phyloP scores from a whole-genome alignment of 2,888 invertebrate species.

The Thereva unica region DNA sequence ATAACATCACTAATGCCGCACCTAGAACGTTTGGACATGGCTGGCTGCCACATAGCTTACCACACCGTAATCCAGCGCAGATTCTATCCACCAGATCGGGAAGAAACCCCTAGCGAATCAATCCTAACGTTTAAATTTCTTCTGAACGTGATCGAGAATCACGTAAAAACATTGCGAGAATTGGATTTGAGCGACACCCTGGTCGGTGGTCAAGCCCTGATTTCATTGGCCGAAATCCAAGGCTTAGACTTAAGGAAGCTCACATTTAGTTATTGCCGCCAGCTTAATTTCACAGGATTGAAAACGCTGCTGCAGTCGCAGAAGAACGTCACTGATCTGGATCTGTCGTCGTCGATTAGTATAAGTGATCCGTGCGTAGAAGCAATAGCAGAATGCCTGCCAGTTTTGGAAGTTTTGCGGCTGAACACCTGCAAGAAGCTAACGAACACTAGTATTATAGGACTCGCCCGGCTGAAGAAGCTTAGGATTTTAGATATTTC shows the following conservation, averaged over 20 bases:
- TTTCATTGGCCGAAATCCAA: constrained; percentile 61
- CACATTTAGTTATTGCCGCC: constrained; percentile 50
- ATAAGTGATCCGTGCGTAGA: constrained; percentile 68
- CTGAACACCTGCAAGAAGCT: constrained; percentile 68
- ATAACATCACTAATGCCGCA: constrained; percentile 65
- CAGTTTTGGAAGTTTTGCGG: constrained; percentile 64
- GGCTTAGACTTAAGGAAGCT: constrained; percentile 52
- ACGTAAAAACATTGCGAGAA: constrained; percentile 62
- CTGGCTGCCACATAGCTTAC: constrained; percentile 72
- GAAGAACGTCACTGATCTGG: constrained; percentile 61
- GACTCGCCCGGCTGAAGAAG: constrained; percentile 62
- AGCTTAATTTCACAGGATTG: constrained; percentile 49
- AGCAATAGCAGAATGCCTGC: constrained; percentile 64
- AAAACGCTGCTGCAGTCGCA: constrained; percentile 34
- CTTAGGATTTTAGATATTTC: constrained; percentile 67
- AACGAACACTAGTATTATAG: constrained; percentile 65
- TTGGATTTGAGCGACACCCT: constrained; percentile 70
- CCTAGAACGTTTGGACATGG: constrained; percentile 66
- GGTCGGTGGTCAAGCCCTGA: constrained; percentile 67
- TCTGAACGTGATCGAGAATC: constrained; percentile 62
- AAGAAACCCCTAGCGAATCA: constrained; percentile 65
- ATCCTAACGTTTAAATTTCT: constrained; percentile 73
- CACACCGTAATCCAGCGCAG: constrained; percentile 69
- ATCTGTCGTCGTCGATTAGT: constrained; percentile 67
- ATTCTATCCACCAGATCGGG: constrained; percentile 64